Percentiles rank a stretch among this genome's conserved stretches.
Evolutionary conservation across 2,888 invertebrate species (phyloP).

Genomic region (Sminthurides aquaticus): DNA sequence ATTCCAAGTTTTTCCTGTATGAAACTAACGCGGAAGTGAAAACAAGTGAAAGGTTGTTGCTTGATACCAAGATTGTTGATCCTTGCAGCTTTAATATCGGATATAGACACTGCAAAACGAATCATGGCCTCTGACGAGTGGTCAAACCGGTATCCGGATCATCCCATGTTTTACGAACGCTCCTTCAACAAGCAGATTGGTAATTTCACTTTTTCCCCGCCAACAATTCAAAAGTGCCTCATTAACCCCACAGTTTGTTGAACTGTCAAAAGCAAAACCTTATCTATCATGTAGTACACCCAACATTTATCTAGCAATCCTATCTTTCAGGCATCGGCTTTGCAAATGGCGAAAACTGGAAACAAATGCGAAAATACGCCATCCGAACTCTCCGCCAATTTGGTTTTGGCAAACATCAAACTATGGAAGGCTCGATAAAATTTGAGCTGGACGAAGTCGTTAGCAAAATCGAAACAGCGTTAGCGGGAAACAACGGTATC

Average conservation of each 20-base stretch:
- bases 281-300: no score
- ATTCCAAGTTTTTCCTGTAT: no score
- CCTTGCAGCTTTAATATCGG: constrained; percentile 14
- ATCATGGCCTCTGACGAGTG: constrained; percentile 25
- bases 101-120: constrained; percentile 18
- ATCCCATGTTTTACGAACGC: constrained; percentile 23
- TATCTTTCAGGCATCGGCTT: constrained; percentile 12
- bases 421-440: constrained; percentile 25
- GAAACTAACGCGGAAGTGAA: no score
- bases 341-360: constrained; percentile 22
- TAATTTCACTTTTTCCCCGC: neutral
- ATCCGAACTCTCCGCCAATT: constrained; percentile 20
- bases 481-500: neutral
- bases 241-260: neutral
- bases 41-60: no score
- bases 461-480: neutral
- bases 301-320: no score
- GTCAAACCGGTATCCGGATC: constrained; percentile 15
- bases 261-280: no score
- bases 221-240: neutral
- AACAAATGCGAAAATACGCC: constrained; percentile 21
- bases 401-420: constrained; percentile 25
- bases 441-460: constrained; percentile 18
- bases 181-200: constrained; percentile 25
- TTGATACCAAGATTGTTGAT: no score